phyloP scores from a whole-genome alignment of 2,888 invertebrate genomes.

The Trachelus stipa region DNA sequence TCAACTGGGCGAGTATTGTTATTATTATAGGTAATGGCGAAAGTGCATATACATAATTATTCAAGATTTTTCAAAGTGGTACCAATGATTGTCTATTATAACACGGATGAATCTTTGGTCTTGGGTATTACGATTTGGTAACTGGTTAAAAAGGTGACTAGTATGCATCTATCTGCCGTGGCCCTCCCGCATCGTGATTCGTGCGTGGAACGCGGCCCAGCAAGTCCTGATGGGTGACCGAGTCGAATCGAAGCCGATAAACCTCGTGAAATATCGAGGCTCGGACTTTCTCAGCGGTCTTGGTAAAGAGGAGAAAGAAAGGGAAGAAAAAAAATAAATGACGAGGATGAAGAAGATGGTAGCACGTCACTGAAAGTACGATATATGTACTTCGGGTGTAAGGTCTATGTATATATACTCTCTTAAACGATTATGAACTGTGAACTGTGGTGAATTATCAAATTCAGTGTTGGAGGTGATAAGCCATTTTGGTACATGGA shows the following conservation, averaged over 20 bases:
- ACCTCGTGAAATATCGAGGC: conserved; percentile 30
- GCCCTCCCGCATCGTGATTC: conserved; percentile 4
- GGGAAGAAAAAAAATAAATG: background rate
- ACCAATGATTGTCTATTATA: too few species aligned
- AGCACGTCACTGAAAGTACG: too few species aligned
- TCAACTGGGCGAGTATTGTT: too few species aligned
- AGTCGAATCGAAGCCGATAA: conserved; percentile 30
- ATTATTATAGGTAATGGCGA: too few species aligned
- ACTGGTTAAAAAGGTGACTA: background rate
- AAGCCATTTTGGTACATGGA: background rate
- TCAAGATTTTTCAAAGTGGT: too few species aligned
- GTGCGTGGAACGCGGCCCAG: background rate
- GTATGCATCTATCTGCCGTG: background rate
- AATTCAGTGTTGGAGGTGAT: conserved; percentile 7
- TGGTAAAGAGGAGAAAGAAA: conserved; percentile 24
- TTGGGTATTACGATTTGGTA: background rate
- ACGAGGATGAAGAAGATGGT: too few species aligned
- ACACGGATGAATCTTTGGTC: too few species aligned
- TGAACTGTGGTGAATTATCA: conserved; percentile 23
- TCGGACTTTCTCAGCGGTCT: conserved; percentile 24
- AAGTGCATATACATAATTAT: too few species aligned
- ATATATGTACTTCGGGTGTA: too few species aligned
- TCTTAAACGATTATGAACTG: conserved; percentile 2
- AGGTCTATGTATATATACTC: too few species aligned
- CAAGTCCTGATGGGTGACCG: conserved; percentile 20